A percentile compares a stretch with the other conserved stretches of the same genome.
These are phyloP conservation scores for Myotis yumanensis DNA, from an alignment of 2,113 vertebrate genomes.

Conservation along the genomic window DNA sequence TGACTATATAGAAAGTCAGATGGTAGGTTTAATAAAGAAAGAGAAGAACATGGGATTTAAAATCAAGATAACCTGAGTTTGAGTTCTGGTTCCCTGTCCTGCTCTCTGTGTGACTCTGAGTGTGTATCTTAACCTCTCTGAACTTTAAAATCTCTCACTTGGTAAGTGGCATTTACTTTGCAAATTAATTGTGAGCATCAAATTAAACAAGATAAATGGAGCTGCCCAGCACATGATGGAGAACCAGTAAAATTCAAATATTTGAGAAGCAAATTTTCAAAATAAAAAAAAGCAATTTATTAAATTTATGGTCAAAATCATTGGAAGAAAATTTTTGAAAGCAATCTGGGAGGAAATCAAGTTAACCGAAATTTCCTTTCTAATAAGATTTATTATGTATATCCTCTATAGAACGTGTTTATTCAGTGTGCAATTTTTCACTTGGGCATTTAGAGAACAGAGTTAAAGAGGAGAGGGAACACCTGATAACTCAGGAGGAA, in stretches of 20 bases:
- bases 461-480: neutral
- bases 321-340: constrained; percentile 23
- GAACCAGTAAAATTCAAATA: neutral
- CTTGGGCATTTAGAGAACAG: neutral
- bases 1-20: neutral
- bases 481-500: neutral
- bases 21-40: neutral
- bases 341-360: neutral
- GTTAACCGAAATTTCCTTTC: constrained; percentile 22
- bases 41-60: neutral
- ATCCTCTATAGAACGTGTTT: neutral
- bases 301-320: constrained; percentile 22
- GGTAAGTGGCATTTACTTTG: neutral
- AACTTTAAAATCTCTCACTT: neutral
- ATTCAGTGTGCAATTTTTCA: neutral
- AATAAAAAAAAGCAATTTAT: constrained; percentile 23
- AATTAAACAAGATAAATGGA: neutral
- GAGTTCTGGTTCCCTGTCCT: neutral
- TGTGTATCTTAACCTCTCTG: neutral
- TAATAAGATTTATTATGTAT: constrained; percentile 8
- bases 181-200: neutral
- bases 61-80: neutral
- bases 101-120: neutral
- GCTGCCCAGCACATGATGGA: neutral
- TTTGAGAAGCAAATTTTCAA: constrained; percentile 49